phyloP scores from a whole-genome alignment of 92 coral and sea anemone species.

The Heliopora coerulea region DNA sequence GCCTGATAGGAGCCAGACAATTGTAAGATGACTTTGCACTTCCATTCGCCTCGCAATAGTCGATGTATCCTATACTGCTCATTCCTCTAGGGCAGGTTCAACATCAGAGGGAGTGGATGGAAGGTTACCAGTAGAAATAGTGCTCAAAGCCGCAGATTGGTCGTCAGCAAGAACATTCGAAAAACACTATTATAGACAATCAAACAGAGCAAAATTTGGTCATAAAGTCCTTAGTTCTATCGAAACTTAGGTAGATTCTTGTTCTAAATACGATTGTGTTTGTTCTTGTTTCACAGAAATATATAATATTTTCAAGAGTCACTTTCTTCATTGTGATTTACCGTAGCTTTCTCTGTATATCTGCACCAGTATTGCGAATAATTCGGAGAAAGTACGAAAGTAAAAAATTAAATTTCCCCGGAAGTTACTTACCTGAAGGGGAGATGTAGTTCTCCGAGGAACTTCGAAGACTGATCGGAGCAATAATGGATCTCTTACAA shows the following conservation, averaged over 20 bases:
- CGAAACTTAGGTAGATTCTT: neutral
- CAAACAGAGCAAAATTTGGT: slow-evolving; percentile 16
- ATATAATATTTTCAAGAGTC: neutral
- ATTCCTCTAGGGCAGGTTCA: slow-evolving; percentile 48
- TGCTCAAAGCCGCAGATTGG: slow-evolving; percentile 62
- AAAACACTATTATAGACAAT: slow-evolving; percentile 7
- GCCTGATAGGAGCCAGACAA: slow-evolving; percentile 24
- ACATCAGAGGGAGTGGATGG: slow-evolving; percentile 52
- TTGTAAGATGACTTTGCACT: slow-evolving; percentile 12
- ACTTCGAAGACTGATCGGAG: slow-evolving; percentile 29
- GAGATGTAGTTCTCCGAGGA: slow-evolving; percentile 34
- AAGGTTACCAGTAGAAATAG: slow-evolving; percentile 48
- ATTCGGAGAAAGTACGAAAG: slow-evolving; percentile 40
- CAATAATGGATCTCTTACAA: slow-evolving; percentile 21
- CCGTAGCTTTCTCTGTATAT: slow-evolving; percentile 24
- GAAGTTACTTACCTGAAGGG: slow-evolving; percentile 46
- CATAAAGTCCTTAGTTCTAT: neutral
- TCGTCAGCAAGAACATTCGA: slow-evolving; percentile 49
- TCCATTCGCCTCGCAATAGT: slow-evolving; percentile 13
- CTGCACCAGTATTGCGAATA: slow-evolving; percentile 44
- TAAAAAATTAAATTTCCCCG: slow-evolving; percentile 22
- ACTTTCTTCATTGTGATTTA: neutral
- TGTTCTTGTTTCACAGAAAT: neutral
- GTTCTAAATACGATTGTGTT: neutral
- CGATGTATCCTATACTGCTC: slow-evolving; percentile 16